Evolutionary conservation across 2,888 invertebrate species (phyloP), one percentile per base, ranked within the genome.

Genomic region (Drosophila barbarae): DNA sequence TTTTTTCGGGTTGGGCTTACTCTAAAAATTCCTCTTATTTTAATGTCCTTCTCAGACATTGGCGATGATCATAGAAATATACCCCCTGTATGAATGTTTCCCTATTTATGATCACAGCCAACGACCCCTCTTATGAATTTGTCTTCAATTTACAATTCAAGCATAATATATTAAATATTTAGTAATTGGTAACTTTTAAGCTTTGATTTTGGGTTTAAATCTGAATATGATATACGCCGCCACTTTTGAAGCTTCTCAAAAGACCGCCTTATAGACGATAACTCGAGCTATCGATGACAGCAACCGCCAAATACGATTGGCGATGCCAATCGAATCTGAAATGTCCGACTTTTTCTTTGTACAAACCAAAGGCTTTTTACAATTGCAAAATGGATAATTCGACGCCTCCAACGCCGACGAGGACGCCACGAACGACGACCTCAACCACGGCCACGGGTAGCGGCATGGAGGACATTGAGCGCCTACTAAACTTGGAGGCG

Each of bases 401-500:
- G 32, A 47, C 46, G 18, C 46, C 32, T 13, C 21, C 32, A 5
- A 47, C 46, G 5, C 46, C 46, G 13, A 47, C 32, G 3, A 46
- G 13, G 18, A 7, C 4, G 9, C 13, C 12, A 7, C 39, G 39
- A 39, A 2, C 13, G 7, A 21, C 21, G 18, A 30, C 15, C 6
- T 5, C n/a, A 30, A 5, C 9, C 13, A 18, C 9, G 21, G 9
- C 21, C 5, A 2, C 9, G 3, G 46, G 5, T 2, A 47, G 13
- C 23, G 26, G n/a, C 41, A 70, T 76, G 49, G 84, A 85, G 2
- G 87, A 88, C 13, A 77, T 88, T 5, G 72, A 78, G 32, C 76
- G 84, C 35, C 38, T 89, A 23, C 64, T 88, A 2, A 75, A 86
- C 13, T 47, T 89, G 44, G 89, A 89, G 39, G 75, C 82, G 0